A percentile compares a stretch with the other conserved stretches of the same genome.
phyloP scores from a whole-genome alignment of 2,888 invertebrate species.

The Limnephilus auricula region DNA sequence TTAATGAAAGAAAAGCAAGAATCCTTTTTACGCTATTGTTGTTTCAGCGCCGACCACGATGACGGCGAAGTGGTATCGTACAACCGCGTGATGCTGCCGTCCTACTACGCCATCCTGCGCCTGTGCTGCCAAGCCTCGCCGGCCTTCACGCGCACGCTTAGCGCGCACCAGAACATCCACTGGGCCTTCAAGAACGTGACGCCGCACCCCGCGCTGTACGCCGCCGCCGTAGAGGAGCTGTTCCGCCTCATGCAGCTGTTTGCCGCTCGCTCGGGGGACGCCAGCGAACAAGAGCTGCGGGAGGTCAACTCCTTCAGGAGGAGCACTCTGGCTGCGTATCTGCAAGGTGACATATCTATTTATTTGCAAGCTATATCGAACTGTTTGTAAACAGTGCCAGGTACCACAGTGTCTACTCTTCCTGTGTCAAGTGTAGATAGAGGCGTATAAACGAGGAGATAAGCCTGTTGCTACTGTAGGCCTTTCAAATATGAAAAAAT shows the following conservation, averaged over 20 bases:
- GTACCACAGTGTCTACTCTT: too few species aligned
- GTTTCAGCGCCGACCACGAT: conserved; percentile 93
- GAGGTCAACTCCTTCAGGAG: conserved; percentile 92
- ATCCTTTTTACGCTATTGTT: conserved; percentile 60
- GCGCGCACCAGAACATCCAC: conserved; percentile 95
- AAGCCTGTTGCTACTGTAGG: too few species aligned
- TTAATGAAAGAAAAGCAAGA: not conserved
- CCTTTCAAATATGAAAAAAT: too few species aligned
- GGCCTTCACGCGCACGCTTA: conserved; percentile 90
- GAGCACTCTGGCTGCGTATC: conserved; percentile 91
- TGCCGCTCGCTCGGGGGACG: conserved; percentile 89
- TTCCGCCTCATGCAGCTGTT: conserved; percentile 94
- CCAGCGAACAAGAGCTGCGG: conserved; percentile 85
- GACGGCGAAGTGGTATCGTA: conserved; percentile 97
- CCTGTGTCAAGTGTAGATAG: too few species aligned
- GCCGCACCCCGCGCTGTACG: conserved; percentile 96
- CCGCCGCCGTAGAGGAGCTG: conserved; percentile 93
- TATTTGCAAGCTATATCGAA: too few species aligned
- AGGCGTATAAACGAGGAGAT: too few species aligned
- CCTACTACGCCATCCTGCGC: conserved; percentile 92
- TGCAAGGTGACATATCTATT: conserved; percentile 84
- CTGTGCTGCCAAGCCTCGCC: conserved; percentile 94
- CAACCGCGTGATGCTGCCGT: conserved; percentile 95
- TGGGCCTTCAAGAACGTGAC: conserved; percentile 98
- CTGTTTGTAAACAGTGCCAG: too few species aligned